Evolutionary conservation across 2,888 invertebrate species (phyloP).

Genomic region (Teinopalpus imperialis): DNA sequence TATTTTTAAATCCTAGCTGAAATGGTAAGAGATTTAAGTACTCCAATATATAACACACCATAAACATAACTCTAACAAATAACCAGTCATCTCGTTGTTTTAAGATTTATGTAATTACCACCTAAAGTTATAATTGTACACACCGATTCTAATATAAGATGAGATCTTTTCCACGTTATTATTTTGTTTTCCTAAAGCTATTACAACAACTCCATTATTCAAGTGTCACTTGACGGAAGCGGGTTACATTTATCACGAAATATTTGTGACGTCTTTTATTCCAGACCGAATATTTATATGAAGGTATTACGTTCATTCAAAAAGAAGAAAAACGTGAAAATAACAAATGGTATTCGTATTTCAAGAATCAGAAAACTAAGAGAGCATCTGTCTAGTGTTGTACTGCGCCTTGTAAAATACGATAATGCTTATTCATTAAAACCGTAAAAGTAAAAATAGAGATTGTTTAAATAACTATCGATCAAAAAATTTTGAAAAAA

Average conservation of each 20-base stretch:
- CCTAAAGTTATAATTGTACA: slow-evolving; percentile 16
- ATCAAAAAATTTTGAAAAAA: no score
- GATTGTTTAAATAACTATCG: no score
- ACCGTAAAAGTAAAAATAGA: no score
- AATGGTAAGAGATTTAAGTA: no score
- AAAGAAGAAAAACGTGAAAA: background rate
- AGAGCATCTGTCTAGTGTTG: background rate
- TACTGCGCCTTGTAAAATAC: no score
- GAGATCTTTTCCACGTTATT: slow-evolving; percentile 14
- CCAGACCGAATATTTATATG: slow-evolving; percentile 15
- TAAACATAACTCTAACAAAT: no score
- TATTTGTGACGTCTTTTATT: slow-evolving; percentile 27
- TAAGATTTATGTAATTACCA: no score
- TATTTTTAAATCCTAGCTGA: no score
- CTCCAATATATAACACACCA: no score
- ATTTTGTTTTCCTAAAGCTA: slow-evolving; percentile 26
- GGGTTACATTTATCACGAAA: slow-evolving; percentile 38
- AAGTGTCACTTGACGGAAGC: slow-evolving; percentile 33
- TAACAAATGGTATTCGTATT: slow-evolving; percentile 9
- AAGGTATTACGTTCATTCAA: slow-evolving; percentile 9
- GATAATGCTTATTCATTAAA: no score
- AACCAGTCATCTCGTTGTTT: no score
- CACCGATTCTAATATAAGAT: slow-evolving; percentile 26
- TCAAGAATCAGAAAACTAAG: background rate
- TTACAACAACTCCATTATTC: slow-evolving; percentile 30